A percentile compares a stretch with the other conserved stretches of the same genome.
Evolutionary conservation across 2,888 invertebrate species (phyloP).

Genomic region (Lycocerus yunnanus): DNA sequence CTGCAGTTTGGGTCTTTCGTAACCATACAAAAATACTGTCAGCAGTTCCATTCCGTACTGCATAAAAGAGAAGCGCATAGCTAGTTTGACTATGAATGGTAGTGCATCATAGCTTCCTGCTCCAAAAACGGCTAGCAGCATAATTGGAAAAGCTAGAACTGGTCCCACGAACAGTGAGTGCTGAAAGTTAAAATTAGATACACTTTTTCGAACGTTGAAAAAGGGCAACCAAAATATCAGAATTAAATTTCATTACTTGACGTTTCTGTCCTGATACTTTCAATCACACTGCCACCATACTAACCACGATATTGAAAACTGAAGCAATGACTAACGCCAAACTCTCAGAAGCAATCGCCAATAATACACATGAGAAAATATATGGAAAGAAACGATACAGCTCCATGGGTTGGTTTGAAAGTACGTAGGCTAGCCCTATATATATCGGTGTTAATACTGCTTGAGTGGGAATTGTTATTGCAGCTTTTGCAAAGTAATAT

Average conservation of each 20-base stretch:
- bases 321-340: conserved; percentile 77
- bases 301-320: conserved; percentile 75
- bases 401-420: conserved; percentile 80
- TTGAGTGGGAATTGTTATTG: conserved; percentile 74
- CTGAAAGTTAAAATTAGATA: conserved; percentile 56
- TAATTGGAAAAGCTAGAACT: conserved; percentile 83
- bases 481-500: conserved; percentile 74
- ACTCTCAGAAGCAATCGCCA: conserved; percentile 78
- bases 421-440: conserved; percentile 70
- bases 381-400: conserved; percentile 69
- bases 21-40: conserved; percentile 76
- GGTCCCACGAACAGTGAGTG: conserved; percentile 91
- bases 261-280: neutral
- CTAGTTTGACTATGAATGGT: conserved; percentile 75
- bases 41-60: conserved; percentile 72
- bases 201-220: no score
- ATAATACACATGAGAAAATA: conserved; percentile 69
- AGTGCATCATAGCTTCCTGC: conserved; percentile 68
- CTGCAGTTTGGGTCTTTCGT: conserved; percentile 71
- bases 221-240: no score
- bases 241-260: no score
- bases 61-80: conserved; percentile 82
- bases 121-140: conserved; percentile 85
- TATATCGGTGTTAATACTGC: conserved; percentile 71
- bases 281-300: conserved; percentile 47